phyloP scores from a whole-genome alignment of 2,113 vertebrate species.

The Dicrurus megarhynchus region DNA sequence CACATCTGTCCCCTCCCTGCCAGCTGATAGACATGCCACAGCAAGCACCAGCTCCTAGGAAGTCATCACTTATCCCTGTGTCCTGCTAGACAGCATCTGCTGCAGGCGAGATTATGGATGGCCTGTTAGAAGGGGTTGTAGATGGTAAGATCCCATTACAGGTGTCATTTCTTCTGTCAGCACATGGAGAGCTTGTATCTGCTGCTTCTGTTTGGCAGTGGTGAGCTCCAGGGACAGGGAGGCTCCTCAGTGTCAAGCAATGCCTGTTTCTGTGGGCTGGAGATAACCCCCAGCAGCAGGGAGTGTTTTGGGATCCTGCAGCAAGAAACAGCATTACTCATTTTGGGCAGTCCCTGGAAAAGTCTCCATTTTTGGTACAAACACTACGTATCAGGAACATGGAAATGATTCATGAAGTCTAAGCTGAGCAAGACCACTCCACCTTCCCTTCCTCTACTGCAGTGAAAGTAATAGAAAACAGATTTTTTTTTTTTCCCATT shows the following conservation, averaged over 20 bases:
- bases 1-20: not conserved
- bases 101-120: not conserved
- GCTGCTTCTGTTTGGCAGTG: not conserved
- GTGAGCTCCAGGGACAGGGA: not conserved
- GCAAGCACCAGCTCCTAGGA: not conserved
- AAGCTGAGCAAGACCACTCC: not conserved
- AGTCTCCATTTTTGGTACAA: not conserved
- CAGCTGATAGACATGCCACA: not conserved
- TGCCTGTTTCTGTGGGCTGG: not conserved
- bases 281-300: not conserved
- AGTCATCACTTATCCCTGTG: not conserved
- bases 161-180: not conserved
- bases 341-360: not conserved
- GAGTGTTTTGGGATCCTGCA: not conserved
- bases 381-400: not conserved
- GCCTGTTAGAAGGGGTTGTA: not conserved
- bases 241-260: not conserved
- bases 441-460: not conserved
- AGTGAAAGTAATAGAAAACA: not conserved
- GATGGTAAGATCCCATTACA: not conserved
- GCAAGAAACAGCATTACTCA: not conserved
- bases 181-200: not conserved
- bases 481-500: not conserved
- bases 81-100: not conserved
- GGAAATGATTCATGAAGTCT: not conserved